Conservation (phyloP, 2,888 invertebrate genomes). For the Ditula angustiorana region DNA sequence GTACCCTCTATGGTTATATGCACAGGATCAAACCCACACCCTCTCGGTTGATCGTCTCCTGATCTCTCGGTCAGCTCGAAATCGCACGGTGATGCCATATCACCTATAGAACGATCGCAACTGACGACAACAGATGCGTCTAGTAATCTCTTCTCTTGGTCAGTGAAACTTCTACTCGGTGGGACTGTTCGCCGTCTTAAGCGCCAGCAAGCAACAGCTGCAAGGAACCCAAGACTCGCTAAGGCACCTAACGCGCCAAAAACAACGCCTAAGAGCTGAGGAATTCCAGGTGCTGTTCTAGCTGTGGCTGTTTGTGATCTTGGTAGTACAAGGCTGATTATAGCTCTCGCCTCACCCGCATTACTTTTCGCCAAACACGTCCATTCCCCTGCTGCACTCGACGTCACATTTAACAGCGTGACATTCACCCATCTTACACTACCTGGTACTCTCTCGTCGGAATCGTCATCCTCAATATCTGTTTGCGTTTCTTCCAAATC, state of each 20-base stretch:
- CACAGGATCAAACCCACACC: conserved; percentile 85
- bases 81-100: conserved; percentile 84
- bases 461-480: conserved; percentile 70
- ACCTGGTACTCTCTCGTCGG: conserved; percentile 77
- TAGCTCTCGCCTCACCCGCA: conserved; percentile 86
- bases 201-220: conserved; percentile 84
- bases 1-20: conserved; percentile 87
- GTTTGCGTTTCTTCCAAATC: conserved; percentile 80
- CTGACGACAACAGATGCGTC: conserved; percentile 90
- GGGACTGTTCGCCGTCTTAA: conserved; percentile 90
- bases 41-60: conserved; percentile 75
- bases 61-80: conserved; percentile 80
- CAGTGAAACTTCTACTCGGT: conserved; percentile 90
- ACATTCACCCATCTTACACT: conserved; percentile 91
- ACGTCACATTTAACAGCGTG: conserved; percentile 92
- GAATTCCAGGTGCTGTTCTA: conserved; percentile 90
- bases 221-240: conserved; percentile 87
- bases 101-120: conserved; percentile 88
- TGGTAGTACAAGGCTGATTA: conserved; percentile 84
- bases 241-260: conserved; percentile 90
- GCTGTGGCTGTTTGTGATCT: conserved; percentile 91
- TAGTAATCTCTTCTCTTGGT: conserved; percentile 94
- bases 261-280: conserved; percentile 90
- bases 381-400: conserved; percentile 94
- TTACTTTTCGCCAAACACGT: conserved; percentile 92